Conservation (phyloP, 2,888 invertebrate genomes). For the Diabrotica balteata region DNA sequence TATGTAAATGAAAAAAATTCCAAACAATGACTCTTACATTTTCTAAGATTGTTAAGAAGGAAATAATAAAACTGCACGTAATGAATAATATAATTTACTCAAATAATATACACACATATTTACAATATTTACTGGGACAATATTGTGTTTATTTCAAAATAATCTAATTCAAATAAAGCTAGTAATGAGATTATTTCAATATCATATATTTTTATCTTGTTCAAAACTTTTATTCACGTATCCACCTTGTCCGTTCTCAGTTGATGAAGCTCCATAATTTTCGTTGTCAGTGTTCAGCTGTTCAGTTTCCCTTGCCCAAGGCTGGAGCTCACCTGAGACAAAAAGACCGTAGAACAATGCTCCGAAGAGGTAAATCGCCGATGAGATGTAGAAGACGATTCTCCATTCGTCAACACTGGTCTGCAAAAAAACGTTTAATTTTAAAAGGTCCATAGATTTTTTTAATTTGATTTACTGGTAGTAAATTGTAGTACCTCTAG, state of each 20-base stretch:
- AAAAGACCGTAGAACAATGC: slow-evolving; percentile 83
- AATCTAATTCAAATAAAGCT: too few species aligned
- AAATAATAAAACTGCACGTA: too few species aligned
- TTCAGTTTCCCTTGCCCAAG: slow-evolving; percentile 58
- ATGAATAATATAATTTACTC: too few species aligned
- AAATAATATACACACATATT: too few species aligned
- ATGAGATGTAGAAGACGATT: slow-evolving; percentile 84
- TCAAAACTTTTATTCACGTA: slow-evolving; percentile 26
- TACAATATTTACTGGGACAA: background rate
- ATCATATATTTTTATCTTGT: slow-evolving; percentile 4
- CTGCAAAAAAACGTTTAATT: slow-evolving; percentile 17
- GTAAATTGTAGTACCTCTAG: too few species aligned
- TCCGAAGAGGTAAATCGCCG: slow-evolving; percentile 81
- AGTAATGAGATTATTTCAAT: too few species aligned
- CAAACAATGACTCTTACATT: too few species aligned
- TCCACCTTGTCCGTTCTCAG: background rate
- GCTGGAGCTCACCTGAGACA: slow-evolving; percentile 82
- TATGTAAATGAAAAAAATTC: too few species aligned
- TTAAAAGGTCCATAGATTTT: too few species aligned
- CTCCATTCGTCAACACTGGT: slow-evolving; percentile 83
- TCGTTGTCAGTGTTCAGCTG: slow-evolving; percentile 9
- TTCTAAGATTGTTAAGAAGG: too few species aligned
- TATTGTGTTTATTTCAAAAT: too few species aligned
- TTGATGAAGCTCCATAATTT: slow-evolving; percentile 9
- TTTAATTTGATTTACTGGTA: too few species aligned